phyloP scores from a whole-genome alignment of 2,113 vertebrate genomes.

The Microcebus jonahi region DNA sequence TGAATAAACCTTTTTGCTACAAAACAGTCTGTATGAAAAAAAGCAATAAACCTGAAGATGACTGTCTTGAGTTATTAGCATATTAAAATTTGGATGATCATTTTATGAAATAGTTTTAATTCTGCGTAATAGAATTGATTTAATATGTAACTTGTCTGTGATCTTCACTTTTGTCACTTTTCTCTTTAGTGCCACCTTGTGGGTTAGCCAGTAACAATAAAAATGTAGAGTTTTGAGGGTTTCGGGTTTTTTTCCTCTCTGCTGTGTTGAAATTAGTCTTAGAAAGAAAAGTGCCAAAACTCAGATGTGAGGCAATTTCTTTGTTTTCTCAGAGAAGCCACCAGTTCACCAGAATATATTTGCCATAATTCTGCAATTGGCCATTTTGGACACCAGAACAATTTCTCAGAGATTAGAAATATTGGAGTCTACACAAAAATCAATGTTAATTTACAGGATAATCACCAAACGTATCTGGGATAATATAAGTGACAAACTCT shows the following conservation, averaged over 20 bases:
- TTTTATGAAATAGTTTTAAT: slow-evolving; percentile 70
- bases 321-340: slow-evolving; percentile 46
- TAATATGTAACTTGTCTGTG: slow-evolving; percentile 70
- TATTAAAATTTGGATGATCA: slow-evolving; percentile 74
- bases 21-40: slow-evolving; percentile 20
- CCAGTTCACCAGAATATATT: slow-evolving; percentile 48
- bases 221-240: background rate
- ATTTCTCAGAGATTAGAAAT: slow-evolving; percentile 78
- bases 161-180: slow-evolving; percentile 84
- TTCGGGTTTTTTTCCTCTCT: background rate
- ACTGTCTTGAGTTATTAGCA: slow-evolving; percentile 33
- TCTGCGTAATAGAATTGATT: slow-evolving; percentile 80
- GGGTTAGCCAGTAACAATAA: slow-evolving; percentile 80
- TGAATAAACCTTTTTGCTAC: background rate
- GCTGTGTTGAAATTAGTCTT: background rate
- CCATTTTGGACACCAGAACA: slow-evolving; percentile 73
- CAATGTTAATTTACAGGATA: slow-evolving; percentile 83
- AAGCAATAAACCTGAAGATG: slow-evolving; percentile 40
- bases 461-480: slow-evolving; percentile 81
- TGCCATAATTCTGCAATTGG: slow-evolving; percentile 76
- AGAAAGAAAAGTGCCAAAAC: slow-evolving; percentile 22
- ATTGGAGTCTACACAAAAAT: slow-evolving; percentile 80
- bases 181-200: slow-evolving; percentile 90
- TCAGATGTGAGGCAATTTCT: background rate
- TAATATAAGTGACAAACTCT: slow-evolving; percentile 78